A percentile compares a stretch with the other conserved stretches of the same genome.
These are phyloP conservation scores for Vimba vimba DNA, from an alignment of 2,113 vertebrate species.

Conservation along the genomic window DNA sequence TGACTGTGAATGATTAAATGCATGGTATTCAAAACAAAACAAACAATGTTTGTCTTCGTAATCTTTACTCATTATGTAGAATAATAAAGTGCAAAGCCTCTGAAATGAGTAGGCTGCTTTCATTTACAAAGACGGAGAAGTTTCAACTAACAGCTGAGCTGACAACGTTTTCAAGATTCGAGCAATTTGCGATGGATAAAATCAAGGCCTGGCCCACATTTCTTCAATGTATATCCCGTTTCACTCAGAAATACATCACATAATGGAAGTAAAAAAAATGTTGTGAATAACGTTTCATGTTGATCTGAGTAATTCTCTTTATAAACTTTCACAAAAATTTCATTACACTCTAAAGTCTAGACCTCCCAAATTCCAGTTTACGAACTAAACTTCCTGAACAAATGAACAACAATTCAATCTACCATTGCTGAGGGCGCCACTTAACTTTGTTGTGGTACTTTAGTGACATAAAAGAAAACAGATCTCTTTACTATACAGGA, in stretches of 20 bases:
- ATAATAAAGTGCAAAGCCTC: too few species aligned
- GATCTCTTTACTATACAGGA: constrained; percentile 17
- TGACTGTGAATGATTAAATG: too few species aligned
- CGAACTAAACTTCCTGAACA: constrained; percentile 4
- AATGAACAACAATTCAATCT: not conserved
- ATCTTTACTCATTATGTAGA: too few species aligned
- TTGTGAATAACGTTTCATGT: not conserved
- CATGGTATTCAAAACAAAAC: too few species aligned
- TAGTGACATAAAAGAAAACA: constrained; percentile 15
- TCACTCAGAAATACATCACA: not conserved
- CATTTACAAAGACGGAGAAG: not conserved
- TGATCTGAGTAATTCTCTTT: not conserved
- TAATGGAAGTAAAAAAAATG: not conserved
- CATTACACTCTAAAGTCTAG: not conserved
- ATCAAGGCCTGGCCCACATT: not conserved
- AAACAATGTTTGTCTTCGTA: too few species aligned
- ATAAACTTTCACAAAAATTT: not conserved
- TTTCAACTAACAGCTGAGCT: not conserved
- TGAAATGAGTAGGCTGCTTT: too few species aligned
- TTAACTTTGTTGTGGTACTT: not conserved
- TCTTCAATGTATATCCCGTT: not conserved
- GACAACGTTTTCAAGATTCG: not conserved
- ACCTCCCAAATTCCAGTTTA: not conserved
- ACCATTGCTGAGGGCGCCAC: not conserved
- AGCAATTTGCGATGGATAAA: not conserved